Evolutionary conservation across 2,113 vertebrate genomes (phyloP).

Genomic region (Xiphophorus maculatus): DNA sequence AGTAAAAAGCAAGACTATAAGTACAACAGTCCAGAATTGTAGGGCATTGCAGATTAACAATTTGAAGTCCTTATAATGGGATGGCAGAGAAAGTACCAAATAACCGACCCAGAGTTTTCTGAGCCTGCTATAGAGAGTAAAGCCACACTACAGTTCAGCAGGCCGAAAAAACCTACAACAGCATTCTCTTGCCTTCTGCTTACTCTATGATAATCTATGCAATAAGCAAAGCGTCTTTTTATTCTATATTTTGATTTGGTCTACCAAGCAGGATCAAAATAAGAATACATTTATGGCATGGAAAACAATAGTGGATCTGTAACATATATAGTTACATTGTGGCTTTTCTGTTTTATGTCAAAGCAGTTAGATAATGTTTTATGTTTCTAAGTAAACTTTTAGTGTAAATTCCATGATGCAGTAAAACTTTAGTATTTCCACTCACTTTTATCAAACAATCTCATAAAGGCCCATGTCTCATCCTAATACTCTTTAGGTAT

Average conservation of each 20-base stretch:
- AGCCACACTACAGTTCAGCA: no score
- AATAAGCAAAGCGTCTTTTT: no score
- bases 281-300: not conserved
- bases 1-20: slow-evolving; percentile 18
- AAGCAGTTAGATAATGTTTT: not conserved
- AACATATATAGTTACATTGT: not conserved
- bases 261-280: not conserved
- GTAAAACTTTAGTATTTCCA: not conserved
- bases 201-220: no score
- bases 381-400: not conserved
- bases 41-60: not conserved
- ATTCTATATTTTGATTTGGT: not conserved
- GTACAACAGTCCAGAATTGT: slow-evolving; percentile 32
- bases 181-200: no score
- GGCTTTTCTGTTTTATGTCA: not conserved
- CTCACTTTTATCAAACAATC: not conserved
- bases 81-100: not conserved
- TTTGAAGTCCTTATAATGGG: not conserved
- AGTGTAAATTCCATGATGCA: not conserved
- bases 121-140: no score
- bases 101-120: not conserved
- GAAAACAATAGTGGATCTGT: not conserved
- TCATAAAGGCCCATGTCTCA: not conserved
- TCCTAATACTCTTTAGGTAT: not conserved
- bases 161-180: no score